Conservation (phyloP, 1,140 invertebrate genomes). For the Leptopilina boulardi region DNA sequence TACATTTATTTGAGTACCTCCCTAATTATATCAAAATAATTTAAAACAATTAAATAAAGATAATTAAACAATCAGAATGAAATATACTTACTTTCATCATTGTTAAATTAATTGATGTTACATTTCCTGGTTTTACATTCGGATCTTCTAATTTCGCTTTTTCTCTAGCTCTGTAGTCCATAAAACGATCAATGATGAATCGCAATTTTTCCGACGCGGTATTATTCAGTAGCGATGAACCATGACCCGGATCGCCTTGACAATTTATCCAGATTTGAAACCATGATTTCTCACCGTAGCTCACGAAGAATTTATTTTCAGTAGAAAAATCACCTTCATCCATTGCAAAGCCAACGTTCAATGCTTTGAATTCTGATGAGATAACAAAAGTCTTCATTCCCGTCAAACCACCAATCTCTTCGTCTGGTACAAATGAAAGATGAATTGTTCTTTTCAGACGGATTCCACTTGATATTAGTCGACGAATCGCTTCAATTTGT, state of each 20-base stretch:
- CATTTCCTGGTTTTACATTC: constrained; percentile 85
- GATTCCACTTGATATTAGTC: constrained; percentile 79
- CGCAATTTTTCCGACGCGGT: constrained; percentile 91
- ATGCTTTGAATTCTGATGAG: constrained; percentile 84
- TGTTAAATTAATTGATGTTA: constrained; percentile 93
- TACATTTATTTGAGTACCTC: constrained; percentile 94
- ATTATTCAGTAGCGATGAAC: constrained; percentile 86
- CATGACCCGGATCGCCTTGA: constrained; percentile 91
- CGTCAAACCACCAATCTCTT: constrained; percentile 90
- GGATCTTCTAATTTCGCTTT: constrained; percentile 80
- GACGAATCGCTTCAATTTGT: constrained; percentile 87
- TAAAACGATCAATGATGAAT: constrained; percentile 85
- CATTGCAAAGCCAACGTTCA: constrained; percentile 93
- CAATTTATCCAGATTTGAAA: constrained; percentile 84
- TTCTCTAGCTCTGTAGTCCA: constrained; percentile 82
- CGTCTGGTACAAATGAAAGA: constrained; percentile 84
- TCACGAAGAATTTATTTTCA: constrained; percentile 81
- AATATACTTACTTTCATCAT: constrained; percentile 80
- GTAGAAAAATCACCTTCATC: constrained; percentile 90
- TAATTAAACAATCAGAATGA: constrained; percentile 3
- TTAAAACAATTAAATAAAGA: constrained; percentile 51
- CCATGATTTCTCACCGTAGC: constrained; percentile 85
- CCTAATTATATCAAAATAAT: no score
- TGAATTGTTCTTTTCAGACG: constrained; percentile 76
- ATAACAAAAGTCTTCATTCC: constrained; percentile 91